phyloP scores from a whole-genome alignment of 1,140 invertebrate genomes.

The Drosophila saltans region DNA sequence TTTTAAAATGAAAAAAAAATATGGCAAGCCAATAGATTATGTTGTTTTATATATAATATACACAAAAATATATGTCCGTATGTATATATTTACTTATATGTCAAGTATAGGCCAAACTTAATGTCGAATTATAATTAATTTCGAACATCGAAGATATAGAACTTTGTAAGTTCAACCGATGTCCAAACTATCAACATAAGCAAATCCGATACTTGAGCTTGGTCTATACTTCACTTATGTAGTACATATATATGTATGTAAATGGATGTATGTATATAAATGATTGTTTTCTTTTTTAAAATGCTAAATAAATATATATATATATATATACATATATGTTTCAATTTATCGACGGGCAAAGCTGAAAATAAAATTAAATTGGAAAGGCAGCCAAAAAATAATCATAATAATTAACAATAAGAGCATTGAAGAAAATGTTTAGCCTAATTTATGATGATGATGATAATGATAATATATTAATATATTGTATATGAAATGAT shows the following conservation, averaged over 20 bases:
- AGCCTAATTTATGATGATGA: constrained; percentile 38
- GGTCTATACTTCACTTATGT: not conserved
- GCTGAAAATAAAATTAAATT: constrained; percentile 25
- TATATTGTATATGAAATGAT: not conserved
- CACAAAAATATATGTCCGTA: constrained; percentile 38
- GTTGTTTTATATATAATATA: constrained; percentile 73
- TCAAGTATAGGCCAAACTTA: constrained; percentile 3
- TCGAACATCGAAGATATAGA: not conserved
- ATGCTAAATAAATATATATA: constrained; percentile 34
- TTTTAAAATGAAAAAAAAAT: constrained; percentile 55
- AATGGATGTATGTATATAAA: not conserved
- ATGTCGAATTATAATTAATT: not conserved
- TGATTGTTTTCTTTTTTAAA: constrained; percentile 2
- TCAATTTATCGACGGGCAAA: constrained; percentile 33
- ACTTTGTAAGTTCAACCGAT: not conserved
- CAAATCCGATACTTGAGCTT: not conserved
- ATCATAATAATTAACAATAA: constrained; percentile 44
- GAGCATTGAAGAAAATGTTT: constrained; percentile 31
- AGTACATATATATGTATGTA: constrained; percentile 39
- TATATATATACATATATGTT: constrained; percentile 63
- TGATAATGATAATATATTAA: constrained; percentile 6
- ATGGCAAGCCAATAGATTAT: constrained; percentile 62
- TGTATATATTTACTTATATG: constrained; percentile 29
- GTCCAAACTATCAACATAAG: not conserved
- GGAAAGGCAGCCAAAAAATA: constrained; percentile 50